Percentiles rank a stretch among this genome's conserved stretches.
Evolutionary conservation across 2,888 invertebrate species (phyloP).

Genomic region (Gasteruption jaculator): DNA sequence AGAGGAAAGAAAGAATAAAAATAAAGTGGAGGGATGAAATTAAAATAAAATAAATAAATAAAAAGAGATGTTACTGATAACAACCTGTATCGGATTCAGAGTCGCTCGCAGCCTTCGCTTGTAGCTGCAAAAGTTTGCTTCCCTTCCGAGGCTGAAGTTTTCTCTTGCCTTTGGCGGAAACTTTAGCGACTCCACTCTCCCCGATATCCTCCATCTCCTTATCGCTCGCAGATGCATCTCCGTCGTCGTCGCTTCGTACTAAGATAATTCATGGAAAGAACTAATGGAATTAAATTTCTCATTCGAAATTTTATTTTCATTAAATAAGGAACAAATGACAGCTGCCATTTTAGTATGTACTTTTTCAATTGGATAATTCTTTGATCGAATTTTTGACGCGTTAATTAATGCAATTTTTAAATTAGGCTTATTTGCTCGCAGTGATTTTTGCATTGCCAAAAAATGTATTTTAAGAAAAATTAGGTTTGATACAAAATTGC

Average conservation of each 20-base stretch:
- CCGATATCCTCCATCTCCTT: constrained; percentile 41
- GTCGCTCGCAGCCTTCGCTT: constrained; percentile 57
- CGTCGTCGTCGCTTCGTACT: constrained; percentile 46
- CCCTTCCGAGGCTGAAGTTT: constrained; percentile 42
- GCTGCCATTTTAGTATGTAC: no score
- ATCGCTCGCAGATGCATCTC: constrained; percentile 45
- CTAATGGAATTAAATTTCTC: no score
- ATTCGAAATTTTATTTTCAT: no score
- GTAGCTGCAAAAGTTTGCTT: constrained; percentile 41
- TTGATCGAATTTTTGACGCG: constrained; percentile 7
- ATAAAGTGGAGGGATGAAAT: no score
- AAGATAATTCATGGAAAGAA: no score
- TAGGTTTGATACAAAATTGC: no score
- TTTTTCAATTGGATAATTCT: no score
- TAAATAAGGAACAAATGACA: no score
- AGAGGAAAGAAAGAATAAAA: constrained; percentile 2
- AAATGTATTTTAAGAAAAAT: no score
- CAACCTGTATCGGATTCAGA: constrained; percentile 65
- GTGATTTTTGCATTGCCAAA: constrained; percentile 8
- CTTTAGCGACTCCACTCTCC: constrained; percentile 31
- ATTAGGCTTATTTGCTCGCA: constrained; percentile 1
- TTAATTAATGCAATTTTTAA: constrained; percentile 5
- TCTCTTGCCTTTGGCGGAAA: constrained; percentile 39
- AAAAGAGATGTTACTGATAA: no score
- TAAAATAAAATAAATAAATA: no score